Conservation (phyloP, 2,797 vertebrate genomes). For the Lithobates pipiens region DNA sequence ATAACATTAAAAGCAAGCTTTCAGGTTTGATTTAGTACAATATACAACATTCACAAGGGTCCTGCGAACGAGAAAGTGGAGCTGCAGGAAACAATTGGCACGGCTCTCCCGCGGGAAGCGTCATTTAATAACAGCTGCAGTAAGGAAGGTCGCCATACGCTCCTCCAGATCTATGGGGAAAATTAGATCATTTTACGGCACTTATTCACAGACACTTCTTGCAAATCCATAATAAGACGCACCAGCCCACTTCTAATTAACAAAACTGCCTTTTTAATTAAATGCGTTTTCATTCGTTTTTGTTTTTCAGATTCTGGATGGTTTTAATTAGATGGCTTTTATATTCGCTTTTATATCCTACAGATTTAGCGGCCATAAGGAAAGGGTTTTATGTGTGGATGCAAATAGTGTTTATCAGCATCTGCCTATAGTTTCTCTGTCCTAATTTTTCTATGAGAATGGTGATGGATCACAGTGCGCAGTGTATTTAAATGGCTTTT, state of each 20-base stretch:
- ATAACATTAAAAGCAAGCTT: no score
- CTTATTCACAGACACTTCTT: slow-evolving; percentile 12
- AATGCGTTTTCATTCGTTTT: slow-evolving; percentile 42
- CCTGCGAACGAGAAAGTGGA: not conserved
- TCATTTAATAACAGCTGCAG: slow-evolving; percentile 1
- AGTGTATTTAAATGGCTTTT: not conserved
- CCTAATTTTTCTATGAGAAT: slow-evolving; percentile 2
- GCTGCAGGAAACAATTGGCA: not conserved
- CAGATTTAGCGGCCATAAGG: slow-evolving; percentile 32
- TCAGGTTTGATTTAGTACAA: no score
- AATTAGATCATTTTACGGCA: slow-evolving; percentile 20
- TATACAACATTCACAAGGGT: not conserved
- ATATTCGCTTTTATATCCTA: slow-evolving; percentile 44
- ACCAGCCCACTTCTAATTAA: slow-evolving; percentile 38
- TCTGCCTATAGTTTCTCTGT: slow-evolving; percentile 13
- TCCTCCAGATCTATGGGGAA: not conserved
- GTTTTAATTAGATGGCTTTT: slow-evolving; percentile 55
- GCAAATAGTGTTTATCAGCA: slow-evolving; percentile 12
- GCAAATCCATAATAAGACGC: slow-evolving; percentile 8
- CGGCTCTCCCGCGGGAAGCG: not conserved
- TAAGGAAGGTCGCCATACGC: slow-evolving; percentile 9
- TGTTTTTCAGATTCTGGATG: slow-evolving; percentile 15
- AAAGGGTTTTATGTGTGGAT: slow-evolving; percentile 13
- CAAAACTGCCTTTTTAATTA: slow-evolving; percentile 55
- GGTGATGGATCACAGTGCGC: not conserved